Evolutionary conservation across 2,888 invertebrate genomes (phyloP).

Genomic region (Torymus aiolomorphi): DNA sequence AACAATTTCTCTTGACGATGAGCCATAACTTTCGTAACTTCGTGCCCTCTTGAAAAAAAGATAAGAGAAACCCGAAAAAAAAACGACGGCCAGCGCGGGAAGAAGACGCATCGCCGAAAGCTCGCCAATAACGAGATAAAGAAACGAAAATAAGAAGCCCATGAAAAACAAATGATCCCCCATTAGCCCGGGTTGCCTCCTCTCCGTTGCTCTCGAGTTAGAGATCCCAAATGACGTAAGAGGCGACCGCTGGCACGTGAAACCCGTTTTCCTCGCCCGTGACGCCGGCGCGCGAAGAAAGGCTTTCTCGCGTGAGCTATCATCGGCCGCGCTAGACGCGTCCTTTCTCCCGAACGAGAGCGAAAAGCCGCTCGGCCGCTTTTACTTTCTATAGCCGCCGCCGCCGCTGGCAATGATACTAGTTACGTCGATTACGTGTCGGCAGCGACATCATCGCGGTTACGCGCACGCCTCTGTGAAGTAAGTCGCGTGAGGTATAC

Average conservation of each 20-base stretch:
- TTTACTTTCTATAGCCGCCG: conserved; percentile 69
- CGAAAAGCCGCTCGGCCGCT: conserved; percentile 69
- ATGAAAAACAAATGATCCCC: neutral
- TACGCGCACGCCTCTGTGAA: conserved; percentile 60
- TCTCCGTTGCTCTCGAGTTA: too few species aligned
- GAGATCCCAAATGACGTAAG: too few species aligned
- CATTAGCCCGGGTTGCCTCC: neutral
- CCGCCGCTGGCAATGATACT: conserved; percentile 75
- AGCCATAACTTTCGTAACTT: too few species aligned
- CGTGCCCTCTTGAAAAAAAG: too few species aligned
- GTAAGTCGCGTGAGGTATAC: conserved; percentile 42
- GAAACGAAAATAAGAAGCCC: conserved; percentile 8
- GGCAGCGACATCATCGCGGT: conserved; percentile 56
- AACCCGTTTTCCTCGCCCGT: neutral
- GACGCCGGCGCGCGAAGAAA: conserved; percentile 23
- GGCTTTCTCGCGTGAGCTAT: conserved; percentile 34
- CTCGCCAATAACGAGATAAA: neutral
- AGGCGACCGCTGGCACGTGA: too few species aligned
- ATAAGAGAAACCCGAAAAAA: too few species aligned
- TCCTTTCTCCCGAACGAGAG: conserved; percentile 59
- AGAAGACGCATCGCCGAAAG: neutral
- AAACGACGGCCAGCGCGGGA: too few species aligned
- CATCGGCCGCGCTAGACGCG: neutral
- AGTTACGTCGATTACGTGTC: conserved; percentile 73
- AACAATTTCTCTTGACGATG: too few species aligned